These are phyloP conservation scores for Leptodactylus fuscus DNA, from an alignment of 2,113 vertebrate genomes.

Conservation along the genomic window DNA sequence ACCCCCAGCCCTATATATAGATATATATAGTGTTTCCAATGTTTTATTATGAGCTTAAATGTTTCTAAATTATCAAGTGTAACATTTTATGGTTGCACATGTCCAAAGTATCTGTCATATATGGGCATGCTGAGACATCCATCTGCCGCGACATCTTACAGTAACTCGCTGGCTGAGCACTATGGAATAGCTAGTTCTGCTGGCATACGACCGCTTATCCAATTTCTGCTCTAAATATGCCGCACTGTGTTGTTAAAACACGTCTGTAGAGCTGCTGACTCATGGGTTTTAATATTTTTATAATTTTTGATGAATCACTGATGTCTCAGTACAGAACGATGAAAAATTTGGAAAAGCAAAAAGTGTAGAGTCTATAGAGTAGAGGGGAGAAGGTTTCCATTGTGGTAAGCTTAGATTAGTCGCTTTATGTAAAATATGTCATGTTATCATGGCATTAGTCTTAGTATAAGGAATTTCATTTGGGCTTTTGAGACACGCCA, in stretches of 20 bases:
- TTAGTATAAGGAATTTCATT: background rate
- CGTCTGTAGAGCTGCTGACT: background rate
- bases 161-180: background rate
- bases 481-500: background rate
- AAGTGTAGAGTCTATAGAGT: background rate
- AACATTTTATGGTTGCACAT: background rate
- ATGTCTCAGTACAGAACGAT: background rate
- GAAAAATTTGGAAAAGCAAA: background rate
- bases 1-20: too few species aligned
- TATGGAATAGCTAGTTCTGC: constrained; percentile 10
- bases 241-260: background rate
- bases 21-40: background rate
- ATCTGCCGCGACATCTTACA: background rate
- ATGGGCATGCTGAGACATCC: constrained; percentile 13
- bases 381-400: background rate
- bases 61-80: background rate
- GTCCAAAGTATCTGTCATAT: background rate
- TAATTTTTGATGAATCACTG: background rate
- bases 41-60: background rate
- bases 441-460: background rate
- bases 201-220: background rate
- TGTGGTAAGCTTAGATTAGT: background rate
- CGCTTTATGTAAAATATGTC: background rate
- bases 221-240: background rate
- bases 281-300: constrained; percentile 17